Percentiles rank a stretch among this genome's conserved stretches.
phyloP scores from a whole-genome alignment of 2,888 invertebrate species.

The Oscheius myriophilus region DNA sequence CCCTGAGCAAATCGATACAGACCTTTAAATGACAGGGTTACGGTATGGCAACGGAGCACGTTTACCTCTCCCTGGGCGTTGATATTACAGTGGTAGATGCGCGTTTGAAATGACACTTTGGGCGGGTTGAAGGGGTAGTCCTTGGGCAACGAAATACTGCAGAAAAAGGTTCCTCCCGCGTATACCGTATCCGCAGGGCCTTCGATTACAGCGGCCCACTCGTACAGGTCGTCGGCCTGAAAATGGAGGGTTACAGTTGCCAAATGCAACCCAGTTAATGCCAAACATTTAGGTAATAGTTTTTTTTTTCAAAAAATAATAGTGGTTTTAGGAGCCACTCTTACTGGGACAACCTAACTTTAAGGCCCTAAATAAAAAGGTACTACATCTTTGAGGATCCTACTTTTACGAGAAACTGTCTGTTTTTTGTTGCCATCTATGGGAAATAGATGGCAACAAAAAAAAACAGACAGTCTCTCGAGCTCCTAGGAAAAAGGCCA shows the following conservation, averaged over 20 bases:
- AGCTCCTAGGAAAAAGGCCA: too few species aligned
- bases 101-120: slow-evolving; percentile 91
- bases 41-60: neutral
- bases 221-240: slow-evolving; percentile 95
- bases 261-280: neutral
- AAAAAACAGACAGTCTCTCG: too few species aligned
- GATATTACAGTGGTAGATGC: slow-evolving; percentile 99
- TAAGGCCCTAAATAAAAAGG: neutral
- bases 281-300: too few species aligned
- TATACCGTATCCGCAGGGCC: slow-evolving; percentile 97
- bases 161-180: slow-evolving; percentile 96
- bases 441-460: too few species aligned
- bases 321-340: too few species aligned
- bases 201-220: slow-evolving; percentile 94
- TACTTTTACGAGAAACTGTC: too few species aligned
- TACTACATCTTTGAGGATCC: too few species aligned
- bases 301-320: too few species aligned
- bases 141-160: slow-evolving; percentile 94
- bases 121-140: slow-evolving; percentile 98
- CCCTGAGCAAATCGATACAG: slow-evolving; percentile 20
- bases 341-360: neutral
- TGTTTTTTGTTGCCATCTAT: too few species aligned
- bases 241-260: neutral
- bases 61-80: slow-evolving; percentile 85
- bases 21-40: slow-evolving; percentile 5